Percentiles rank a stretch among this genome's conserved stretches.
phyloP scores from a whole-genome alignment of 2,888 invertebrate genomes.

The Dicyrtomina minuta region DNA sequence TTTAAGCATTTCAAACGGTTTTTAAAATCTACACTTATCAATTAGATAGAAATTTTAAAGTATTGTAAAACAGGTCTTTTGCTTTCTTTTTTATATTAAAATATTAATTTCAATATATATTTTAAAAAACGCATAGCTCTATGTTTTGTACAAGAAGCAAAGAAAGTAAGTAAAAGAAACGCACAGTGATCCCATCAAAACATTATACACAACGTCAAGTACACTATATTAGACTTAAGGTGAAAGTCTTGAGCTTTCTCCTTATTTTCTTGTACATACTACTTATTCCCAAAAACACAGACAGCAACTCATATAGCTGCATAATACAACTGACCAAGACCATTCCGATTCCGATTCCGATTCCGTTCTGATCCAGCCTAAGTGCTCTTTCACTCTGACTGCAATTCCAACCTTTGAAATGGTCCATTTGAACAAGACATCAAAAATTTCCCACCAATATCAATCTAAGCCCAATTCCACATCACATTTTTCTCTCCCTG shows the following conservation, averaged over 20 bases:
- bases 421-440: slow-evolving; percentile 39
- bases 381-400: slow-evolving; percentile 12
- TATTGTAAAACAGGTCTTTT: no score
- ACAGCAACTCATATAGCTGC: no score
- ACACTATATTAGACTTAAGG: no score
- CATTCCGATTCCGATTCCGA: no score
- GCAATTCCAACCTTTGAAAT: slow-evolving; percentile 26
- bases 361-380: slow-evolving; percentile 7
- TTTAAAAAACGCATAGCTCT: neutral
- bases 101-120: no score
- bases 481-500: neutral
- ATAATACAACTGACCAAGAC: no score
- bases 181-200: neutral
- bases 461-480: slow-evolving; percentile 18
- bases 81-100: no score
- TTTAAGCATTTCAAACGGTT: no score
- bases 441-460: slow-evolving; percentile 38
- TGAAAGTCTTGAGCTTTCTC: neutral
- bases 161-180: neutral
- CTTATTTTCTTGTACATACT: neutral
- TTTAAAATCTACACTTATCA: no score
- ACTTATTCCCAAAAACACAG: neutral
- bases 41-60: no score
- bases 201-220: no score
- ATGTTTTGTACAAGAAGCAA: neutral